Evolutionary conservation across 2,797 vertebrate genomes (phyloP), one percentile per base, ranked within the genome.

Genomic region (Danio tinwini): DNA sequence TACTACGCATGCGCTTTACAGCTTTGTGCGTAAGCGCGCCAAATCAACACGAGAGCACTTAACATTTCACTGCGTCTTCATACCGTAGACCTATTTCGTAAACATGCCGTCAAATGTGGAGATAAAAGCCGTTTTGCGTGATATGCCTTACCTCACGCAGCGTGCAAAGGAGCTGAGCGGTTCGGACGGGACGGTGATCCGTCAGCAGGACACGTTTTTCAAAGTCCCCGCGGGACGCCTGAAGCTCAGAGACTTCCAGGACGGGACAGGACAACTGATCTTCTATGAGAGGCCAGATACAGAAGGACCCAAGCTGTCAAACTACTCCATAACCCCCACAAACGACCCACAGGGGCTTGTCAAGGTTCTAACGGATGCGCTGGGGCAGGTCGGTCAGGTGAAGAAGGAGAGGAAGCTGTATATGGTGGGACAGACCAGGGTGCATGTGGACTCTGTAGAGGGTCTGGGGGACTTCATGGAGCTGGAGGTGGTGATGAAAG

Each of bases 401-500:
- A 87, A 76, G 72, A 96, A 96, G 82, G 86, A 93, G 88, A 90
- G 95, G 0, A 88, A 81, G 5, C 91, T 96, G 69, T 96, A 92
- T 74, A 68, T 95, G 82, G 90, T 96, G 83, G 96, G 94, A 62
- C 93, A 94, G 84, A 94, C 92, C 0, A 87, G 91, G 9, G 82
- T 94, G 63, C 92, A 93, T 49, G 81, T 93, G 65, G 93, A 93
- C 78, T 81, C 39, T 0, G 92, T 94, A 40, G 87, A 93, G 74
- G 90, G 90, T 7, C 84, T 94, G 67, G 95, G 96, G n/a, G 83
- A 93, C 83, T 97, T 94, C 86, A 90, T 95, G 93, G 96, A 96
- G 82, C 93, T 96, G 82, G 96, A 96, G 93, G 95, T 96, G 84
- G 92, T 95, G 84, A 92, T 96, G 91, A 84, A 64, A 40, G 91